Evolutionary conservation across 1,140 invertebrate genomes (phyloP), one percentile per base, ranked within the genome.

Genomic region (Atopsyche davidsoni): DNA sequence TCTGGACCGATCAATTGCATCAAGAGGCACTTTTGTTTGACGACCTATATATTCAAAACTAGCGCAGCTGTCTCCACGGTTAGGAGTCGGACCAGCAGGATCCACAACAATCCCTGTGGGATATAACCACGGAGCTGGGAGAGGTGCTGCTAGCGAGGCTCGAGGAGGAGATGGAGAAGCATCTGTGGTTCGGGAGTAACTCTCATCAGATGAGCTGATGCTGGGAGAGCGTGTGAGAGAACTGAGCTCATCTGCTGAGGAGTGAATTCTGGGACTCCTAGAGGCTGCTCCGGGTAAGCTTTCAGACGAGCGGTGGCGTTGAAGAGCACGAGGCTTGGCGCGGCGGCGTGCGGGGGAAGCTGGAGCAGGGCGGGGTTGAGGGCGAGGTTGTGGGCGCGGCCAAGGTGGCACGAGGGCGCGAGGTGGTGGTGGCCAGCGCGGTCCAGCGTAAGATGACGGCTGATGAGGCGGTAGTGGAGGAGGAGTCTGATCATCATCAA

Each of bases 161-260:
- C 79, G 75, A 4, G 70, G 70, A 1, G 72, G 70, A 0, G 72
- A 74, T 1, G 72, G 72, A 1, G 70, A 73, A 2, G 80, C 79
- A 58, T 83, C 81, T 2, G 83, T 86, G 18, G 83, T 85, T 43
- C 83, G 76, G 38, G 82, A 86, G 62, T 86, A 87, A 62, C 83
- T 86, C 63, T 89, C 86, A 62, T 88, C 85, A 1, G 85, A 87
- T 40, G 85, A 87, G 64, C 83, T 86, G 34, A 86, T 78, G 60
- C 83, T 85, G 2, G 85, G 85, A 18, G 85, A 87, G 48, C 85
- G 79, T 50, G 87, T 87, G 1, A 87, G 66, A 0, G 85, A 87
- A 62, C 83, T 86, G 13, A 88, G 77, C 64, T 88, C 86, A 64
- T 88, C 86, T 2, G 84, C 85, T 1, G 85, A 88, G 1, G 85